Percentiles rank a stretch among this genome's conserved stretches.
Conservation (phyloP, 1,140 invertebrate species). For the Ridgeia piscesae region DNA sequence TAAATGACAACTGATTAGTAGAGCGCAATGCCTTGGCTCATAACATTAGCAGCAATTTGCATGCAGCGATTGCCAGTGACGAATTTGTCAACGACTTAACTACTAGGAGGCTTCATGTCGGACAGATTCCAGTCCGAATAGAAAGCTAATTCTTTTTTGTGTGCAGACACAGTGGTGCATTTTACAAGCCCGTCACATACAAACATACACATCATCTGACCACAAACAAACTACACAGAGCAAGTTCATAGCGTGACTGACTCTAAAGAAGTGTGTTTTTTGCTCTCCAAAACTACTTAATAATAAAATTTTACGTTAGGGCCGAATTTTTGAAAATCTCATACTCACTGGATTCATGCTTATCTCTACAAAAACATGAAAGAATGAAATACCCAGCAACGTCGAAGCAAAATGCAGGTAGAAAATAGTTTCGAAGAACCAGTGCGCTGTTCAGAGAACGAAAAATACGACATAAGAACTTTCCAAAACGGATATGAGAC, state of each 20-base stretch:
- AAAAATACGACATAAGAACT: background rate
- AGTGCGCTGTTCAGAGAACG: background rate
- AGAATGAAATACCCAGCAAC: too few relatives aligned
- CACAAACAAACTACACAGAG: background rate
- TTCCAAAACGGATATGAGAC: background rate
- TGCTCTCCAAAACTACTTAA: too few relatives aligned
- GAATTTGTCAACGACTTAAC: background rate
- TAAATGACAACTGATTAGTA: background rate
- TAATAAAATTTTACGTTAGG: too few relatives aligned
- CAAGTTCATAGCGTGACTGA: too few relatives aligned
- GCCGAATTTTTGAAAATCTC: too few relatives aligned
- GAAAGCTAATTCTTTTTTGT: background rate
- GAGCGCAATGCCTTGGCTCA: background rate
- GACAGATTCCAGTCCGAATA: background rate
- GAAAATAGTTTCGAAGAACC: too few relatives aligned
- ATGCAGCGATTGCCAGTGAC: background rate
- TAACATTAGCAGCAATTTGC: background rate
- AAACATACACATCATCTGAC: background rate
- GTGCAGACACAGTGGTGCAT: background rate
- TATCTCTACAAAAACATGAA: too few relatives aligned
- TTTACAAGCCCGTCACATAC: background rate
- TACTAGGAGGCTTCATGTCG: background rate
- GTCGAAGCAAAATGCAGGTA: too few relatives aligned
- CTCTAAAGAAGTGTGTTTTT: too few relatives aligned
- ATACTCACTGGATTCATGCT: too few relatives aligned